phyloP scores from a whole-genome alignment of 2,888 invertebrate species.

The Brachypalpus laphriformis region DNA sequence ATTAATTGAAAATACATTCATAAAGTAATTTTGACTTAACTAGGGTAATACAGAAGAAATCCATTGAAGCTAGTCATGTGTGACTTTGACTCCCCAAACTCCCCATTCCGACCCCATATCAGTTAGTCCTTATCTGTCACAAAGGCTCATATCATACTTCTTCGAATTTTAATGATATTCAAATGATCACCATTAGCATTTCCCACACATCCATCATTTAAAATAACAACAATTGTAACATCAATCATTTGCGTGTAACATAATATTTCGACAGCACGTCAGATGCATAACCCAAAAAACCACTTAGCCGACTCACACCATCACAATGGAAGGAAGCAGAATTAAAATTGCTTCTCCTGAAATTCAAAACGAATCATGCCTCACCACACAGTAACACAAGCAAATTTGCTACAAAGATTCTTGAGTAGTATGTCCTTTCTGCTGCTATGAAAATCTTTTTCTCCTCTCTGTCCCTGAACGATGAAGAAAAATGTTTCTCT shows the following conservation, averaged over 20 bases:
- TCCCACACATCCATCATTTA: constrained; percentile 16
- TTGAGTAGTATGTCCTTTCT: background rate
- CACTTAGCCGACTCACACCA: background rate
- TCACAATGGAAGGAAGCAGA: background rate
- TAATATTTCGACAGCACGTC: constrained; percentile 6
- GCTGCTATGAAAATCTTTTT: background rate
- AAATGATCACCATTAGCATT: background rate
- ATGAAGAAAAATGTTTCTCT: background rate
- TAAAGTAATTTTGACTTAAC: too few relatives aligned
- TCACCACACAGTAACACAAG: background rate
- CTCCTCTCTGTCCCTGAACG: background rate
- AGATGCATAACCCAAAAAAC: background rate
- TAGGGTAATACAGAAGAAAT: too few relatives aligned
- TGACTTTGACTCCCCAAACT: too few relatives aligned
- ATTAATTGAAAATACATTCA: too few relatives aligned
- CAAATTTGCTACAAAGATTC: background rate
- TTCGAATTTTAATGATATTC: background rate
- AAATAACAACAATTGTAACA: background rate
- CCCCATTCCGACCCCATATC: background rate
- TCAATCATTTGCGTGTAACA: constrained; percentile 23
- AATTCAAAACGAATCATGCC: background rate
- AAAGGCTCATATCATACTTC: background rate
- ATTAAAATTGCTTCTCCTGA: background rate
- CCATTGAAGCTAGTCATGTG: too few relatives aligned
- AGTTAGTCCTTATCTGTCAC: background rate